Conservation (phyloP, 2,888 invertebrate species). For the Flexamia atlantica region DNA sequence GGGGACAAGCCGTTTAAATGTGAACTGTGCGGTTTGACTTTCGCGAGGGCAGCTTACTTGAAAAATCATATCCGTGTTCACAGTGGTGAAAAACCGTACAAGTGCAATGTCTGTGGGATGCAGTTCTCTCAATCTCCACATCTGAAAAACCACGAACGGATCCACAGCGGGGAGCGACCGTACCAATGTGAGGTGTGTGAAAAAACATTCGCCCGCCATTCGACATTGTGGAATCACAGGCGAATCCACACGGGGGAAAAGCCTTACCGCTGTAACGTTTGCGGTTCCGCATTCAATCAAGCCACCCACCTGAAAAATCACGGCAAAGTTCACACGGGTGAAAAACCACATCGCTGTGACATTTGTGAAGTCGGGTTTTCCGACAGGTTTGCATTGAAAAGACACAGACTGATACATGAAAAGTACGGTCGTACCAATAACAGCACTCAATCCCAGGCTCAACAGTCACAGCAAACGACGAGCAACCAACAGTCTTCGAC, state of each 20-base stretch:
- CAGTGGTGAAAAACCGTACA: constrained; percentile 81
- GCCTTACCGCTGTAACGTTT: constrained; percentile 89
- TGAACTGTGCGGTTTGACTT: constrained; percentile 91
- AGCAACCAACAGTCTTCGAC: constrained; percentile 62
- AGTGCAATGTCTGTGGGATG: constrained; percentile 93
- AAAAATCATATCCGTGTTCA: constrained; percentile 94
- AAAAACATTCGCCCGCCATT: constrained; percentile 92
- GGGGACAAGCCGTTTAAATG: constrained; percentile 93
- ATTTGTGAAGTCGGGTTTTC: constrained; percentile 92
- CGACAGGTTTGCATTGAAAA: constrained; percentile 90
- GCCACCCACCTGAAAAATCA: constrained; percentile 94
- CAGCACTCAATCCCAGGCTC: constrained; percentile 69
- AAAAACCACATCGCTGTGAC: constrained; percentile 90
- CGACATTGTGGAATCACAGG: constrained; percentile 92
- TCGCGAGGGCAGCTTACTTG: constrained; percentile 93
- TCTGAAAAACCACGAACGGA: constrained; percentile 92
- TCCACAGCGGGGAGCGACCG: constrained; percentile 92
- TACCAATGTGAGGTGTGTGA: constrained; percentile 94
- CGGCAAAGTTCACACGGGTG: constrained; percentile 90
- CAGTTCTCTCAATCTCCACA: constrained; percentile 94
- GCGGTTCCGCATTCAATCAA: constrained; percentile 93
- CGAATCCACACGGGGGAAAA: constrained; percentile 93
- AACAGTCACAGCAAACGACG: constrained; percentile 71
- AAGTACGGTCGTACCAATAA: constrained; percentile 82
- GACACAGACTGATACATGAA: constrained; percentile 92